Percentiles rank a stretch among this genome's conserved stretches.
These are phyloP conservation scores for Passer montanus DNA, from an alignment of 2,113 vertebrate genomes.

Conservation along the genomic window DNA sequence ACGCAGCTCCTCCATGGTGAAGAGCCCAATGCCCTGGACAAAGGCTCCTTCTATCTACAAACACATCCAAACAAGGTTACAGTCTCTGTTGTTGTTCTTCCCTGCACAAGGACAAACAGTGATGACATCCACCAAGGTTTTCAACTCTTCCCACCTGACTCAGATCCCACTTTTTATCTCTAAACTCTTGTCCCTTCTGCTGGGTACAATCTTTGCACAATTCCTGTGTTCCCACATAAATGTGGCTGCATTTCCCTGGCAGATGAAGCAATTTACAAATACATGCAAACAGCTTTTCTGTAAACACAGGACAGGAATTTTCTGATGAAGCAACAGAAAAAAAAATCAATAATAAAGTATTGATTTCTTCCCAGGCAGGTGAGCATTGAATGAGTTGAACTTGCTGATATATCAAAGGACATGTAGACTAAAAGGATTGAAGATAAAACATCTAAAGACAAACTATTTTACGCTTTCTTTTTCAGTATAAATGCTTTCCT, in stretches of 20 bases:
- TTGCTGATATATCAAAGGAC: neutral
- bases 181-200: neutral
- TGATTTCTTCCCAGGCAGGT: neutral
- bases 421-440: neutral
- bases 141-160: neutral
- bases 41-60: constrained; percentile 92
- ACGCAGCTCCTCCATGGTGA: constrained; percentile 91
- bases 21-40: constrained; percentile 93
- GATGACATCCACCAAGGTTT: neutral
- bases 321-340: neutral
- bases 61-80: neutral
- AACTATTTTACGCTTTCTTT: neutral
- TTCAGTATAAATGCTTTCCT: neutral
- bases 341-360: neutral
- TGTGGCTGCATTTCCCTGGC: neutral
- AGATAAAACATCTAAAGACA: neutral
- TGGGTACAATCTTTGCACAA: neutral
- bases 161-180: neutral
- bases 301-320: neutral
- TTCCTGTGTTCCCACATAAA: neutral
- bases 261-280: neutral
- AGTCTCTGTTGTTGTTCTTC: neutral
- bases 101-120: neutral
- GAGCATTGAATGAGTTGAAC: neutral
- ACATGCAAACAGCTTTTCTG: neutral